Evolutionary conservation across 2,797 vertebrate genomes (phyloP), one percentile per base, ranked within the genome.

Genomic region (Lateolabrax maculatus): DNA sequence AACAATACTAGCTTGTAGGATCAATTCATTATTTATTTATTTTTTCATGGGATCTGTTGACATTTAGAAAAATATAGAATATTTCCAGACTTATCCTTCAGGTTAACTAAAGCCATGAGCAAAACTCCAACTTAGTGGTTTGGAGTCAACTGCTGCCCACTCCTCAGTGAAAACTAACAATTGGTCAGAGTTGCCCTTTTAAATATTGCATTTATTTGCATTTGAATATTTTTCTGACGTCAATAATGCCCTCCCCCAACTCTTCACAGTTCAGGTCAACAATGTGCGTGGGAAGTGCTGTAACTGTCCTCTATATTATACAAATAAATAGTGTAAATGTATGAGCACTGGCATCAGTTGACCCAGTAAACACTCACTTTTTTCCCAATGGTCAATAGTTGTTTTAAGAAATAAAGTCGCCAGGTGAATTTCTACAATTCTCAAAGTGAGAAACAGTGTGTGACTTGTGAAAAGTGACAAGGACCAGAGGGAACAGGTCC

Each of bases 271-370:
- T 79, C 44, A 80, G 76, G 81, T 71, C 80, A 86, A 52, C 57
- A 68, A 44, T 75, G 69, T 89, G 88, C 73, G 84, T 85, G 85
- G 87, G 85, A 84, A 31, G 86, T 21, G 63, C 27, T 79, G 66
- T 12, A 34, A 19, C 65, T 81, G 79, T 86, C 80, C 74, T 70
- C 10, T 15, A 55, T 23, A 23, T 62, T 34, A 57, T 41, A 79
- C 51, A 29, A 41, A 19, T 41, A 79, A 58, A 37, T 12, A 16
- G 41, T n/a, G 12, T 41, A 19, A 37, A 60, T 43, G 56, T 56
- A 43, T 64, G 73, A 21, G 48, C 21, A 27, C 3, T 36, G 41
- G 53, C 53, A 58, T 53, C 23, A 29, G 27, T 25, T 64, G 71
- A 73, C 53, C 46, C 53, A 19, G 61, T 23, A 53, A 67, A 77